These are phyloP conservation scores for Mastomys coucha DNA, from an alignment of 2,113 vertebrate genomes.

Conservation along the genomic window DNA sequence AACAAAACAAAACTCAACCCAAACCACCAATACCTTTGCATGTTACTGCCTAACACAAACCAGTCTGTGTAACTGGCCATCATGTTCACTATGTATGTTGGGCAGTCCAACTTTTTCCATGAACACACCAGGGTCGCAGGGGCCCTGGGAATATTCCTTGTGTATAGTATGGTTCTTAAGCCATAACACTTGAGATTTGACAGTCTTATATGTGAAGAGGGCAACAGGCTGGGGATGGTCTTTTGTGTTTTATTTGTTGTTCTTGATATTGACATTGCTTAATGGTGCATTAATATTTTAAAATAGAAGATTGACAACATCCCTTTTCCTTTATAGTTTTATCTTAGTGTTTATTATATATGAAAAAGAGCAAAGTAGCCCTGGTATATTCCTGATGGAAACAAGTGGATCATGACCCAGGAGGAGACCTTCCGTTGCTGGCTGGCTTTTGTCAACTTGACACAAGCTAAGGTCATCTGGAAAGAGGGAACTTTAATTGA, in stretches of 20 bases:
- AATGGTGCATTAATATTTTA: constrained; percentile 41
- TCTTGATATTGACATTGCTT: constrained; percentile 25
- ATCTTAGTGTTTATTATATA: constrained; percentile 41
- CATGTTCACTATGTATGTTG: no score
- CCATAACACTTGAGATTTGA: constrained; percentile 50
- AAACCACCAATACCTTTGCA: neutral
- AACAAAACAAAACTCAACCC: neutral
- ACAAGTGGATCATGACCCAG: neutral
- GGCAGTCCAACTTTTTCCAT: neutral
- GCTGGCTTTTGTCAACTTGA: neutral
- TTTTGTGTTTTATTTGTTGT: constrained; percentile 45
- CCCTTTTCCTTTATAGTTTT: constrained; percentile 13
- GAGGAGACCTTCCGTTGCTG: neutral
- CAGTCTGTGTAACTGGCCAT: neutral
- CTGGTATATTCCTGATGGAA: neutral
- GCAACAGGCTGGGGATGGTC: neutral
- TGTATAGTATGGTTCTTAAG: constrained; percentile 38
- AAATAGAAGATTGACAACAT: neutral
- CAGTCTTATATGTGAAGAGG: neutral
- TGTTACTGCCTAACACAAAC: neutral
- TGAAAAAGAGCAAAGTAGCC: neutral
- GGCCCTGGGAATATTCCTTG: neutral
- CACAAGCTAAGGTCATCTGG: neutral
- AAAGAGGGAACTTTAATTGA: neutral
- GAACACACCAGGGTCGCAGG: neutral